Evolutionary conservation across 2,888 invertebrate species (phyloP), one percentile per base, ranked within the genome.

Genomic region (Mythimna ferrago): DNA sequence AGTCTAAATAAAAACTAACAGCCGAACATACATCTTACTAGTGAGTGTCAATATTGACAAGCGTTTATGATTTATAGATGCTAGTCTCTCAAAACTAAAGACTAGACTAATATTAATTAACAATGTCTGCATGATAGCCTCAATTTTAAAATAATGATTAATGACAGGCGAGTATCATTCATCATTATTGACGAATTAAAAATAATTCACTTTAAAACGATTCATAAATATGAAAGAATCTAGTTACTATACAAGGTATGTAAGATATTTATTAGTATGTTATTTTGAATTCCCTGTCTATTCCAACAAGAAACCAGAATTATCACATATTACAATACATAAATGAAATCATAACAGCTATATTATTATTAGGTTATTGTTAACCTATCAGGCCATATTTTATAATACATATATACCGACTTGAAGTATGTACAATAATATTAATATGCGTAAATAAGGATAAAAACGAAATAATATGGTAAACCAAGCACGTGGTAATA

Each of bases 361-460:
- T 32, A 21, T 16, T 26, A 32, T n/a, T 6, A 58, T 14, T 51
- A 61, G 35, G 21, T 44, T 19, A 41, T 57, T 35, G 58, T 32
- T 48, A 38, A 62, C 16, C 51, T 41, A 19, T 21, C 9, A 19
- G 5, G 16, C 14, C n/a, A 62, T 14, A 78, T 41, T 71, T 26
- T 26, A n/a, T n/a, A 9, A 53, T 53, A 44, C 44, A 44, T 19
- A 44, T 26, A 26, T 44, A 32, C 14, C 0, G 32, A 35, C 11
- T 7, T 62, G 53, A 9, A 16, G 0, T 11, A 66, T 56, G 7
- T 16, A 57, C 9, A 57, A 48, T 51, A 60, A 78, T 53, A 51
- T 35, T 63, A 60, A 60, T 11, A 21, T 21, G 5, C 19, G 10
- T 66, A 70, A 76, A 56, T 66, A 76, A 63, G 81, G 81, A 78